Conservation (phyloP, 2,113 vertebrate species). For the Mastomys natalensis region DNA sequence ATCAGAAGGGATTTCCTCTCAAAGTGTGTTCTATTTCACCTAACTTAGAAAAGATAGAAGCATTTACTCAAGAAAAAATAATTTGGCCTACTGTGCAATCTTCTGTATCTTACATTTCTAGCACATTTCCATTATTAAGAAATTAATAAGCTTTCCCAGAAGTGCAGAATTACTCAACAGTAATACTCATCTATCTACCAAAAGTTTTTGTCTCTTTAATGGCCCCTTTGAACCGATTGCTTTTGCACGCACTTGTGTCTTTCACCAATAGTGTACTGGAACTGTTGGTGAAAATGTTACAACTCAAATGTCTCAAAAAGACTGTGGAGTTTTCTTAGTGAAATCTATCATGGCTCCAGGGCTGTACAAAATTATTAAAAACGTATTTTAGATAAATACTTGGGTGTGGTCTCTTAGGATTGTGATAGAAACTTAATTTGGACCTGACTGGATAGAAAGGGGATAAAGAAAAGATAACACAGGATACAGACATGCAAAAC, state of each 20-base stretch:
- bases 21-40: not conserved
- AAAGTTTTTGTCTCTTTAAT: not conserved
- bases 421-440: not conserved
- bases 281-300: too few relatives aligned
- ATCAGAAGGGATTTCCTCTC: not conserved
- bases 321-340: not conserved
- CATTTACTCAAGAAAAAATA: not conserved
- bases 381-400: not conserved
- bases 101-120: not conserved
- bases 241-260: not conserved
- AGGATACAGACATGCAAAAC: not conserved
- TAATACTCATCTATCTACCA: not conserved
- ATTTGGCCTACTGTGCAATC: rapidly evolving
- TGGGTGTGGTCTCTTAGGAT: not conserved
- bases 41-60: not conserved
- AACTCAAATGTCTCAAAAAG: constrained; percentile 7
- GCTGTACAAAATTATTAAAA: not conserved
- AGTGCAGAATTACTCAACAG: not conserved
- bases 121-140: not conserved
- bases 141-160: not conserved
- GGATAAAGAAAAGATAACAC: not conserved
- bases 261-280: rapidly evolving
- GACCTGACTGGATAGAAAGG: not conserved
- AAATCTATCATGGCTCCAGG: not conserved
- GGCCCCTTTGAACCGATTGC: too few relatives aligned